phyloP scores from a whole-genome alignment of 2,888 invertebrate genomes.

The Lithophane leautieri region DNA sequence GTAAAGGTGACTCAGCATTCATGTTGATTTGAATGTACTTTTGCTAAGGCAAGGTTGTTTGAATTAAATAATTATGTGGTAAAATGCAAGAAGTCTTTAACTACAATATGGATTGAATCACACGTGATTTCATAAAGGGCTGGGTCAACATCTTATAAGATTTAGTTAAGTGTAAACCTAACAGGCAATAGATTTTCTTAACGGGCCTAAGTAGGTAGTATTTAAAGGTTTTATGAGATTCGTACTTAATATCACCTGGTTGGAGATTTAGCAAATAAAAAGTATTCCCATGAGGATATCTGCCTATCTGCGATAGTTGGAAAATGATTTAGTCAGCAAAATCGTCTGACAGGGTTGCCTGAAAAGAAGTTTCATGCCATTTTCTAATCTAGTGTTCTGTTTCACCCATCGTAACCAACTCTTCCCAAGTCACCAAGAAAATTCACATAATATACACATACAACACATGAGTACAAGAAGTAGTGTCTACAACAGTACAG shows the following conservation, averaged over 20 bases:
- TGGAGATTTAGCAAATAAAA: not conserved
- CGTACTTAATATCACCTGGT: not conserved
- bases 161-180: not conserved
- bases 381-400: not conserved
- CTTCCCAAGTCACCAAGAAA: not conserved
- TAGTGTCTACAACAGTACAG: not conserved
- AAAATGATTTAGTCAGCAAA: not conserved
- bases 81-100: not conserved
- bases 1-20: slow-evolving; percentile 16
- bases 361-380: not conserved
- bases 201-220: too few relatives aligned
- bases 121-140: too few relatives aligned
- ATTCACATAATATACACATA: slow-evolving; percentile 1
- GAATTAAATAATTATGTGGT: not conserved
- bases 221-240: not conserved
- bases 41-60: not conserved
- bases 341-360: not conserved
- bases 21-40: not conserved
- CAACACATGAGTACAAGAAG: not conserved
- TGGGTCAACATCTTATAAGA: not conserved
- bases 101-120: not conserved
- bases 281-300: not conserved
- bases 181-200: not conserved
- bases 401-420: not conserved
- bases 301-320: too few relatives aligned